A percentile compares a stretch with the other conserved stretches of the same genome.
These are phyloP conservation scores for Poecilia gillii DNA, from an alignment of 2,797 vertebrate species.

Conservation along the genomic window DNA sequence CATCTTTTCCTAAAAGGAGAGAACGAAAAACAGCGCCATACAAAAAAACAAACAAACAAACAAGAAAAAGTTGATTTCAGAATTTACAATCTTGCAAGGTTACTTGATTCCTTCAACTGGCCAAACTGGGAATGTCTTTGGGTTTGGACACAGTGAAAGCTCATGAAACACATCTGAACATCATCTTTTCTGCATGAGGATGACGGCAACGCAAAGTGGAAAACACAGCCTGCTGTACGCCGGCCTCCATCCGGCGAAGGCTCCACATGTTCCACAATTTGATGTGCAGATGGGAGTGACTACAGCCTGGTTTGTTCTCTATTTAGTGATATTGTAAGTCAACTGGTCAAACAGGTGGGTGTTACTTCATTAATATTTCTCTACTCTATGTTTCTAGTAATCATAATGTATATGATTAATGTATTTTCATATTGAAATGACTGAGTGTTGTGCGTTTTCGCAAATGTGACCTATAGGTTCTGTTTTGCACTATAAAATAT, in stretches of 20 bases:
- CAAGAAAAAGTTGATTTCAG: neutral
- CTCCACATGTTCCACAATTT: neutral
- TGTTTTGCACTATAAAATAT: neutral
- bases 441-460: neutral
- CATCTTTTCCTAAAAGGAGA: slow-evolving; percentile 79
- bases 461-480: neutral
- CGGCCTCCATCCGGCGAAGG: neutral
- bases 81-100: neutral
- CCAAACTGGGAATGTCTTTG: neutral
- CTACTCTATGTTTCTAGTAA: neutral
- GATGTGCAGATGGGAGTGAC: neutral
- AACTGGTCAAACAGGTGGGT: neutral
- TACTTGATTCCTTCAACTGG: neutral
- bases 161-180: neutral
- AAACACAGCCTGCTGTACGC: neutral
- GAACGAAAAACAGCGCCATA: neutral
- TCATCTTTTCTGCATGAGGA: neutral
- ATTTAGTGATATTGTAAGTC: neutral
- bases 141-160: neutral
- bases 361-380: neutral
- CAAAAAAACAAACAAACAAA: neutral
- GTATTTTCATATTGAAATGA: neutral
- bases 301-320: neutral
- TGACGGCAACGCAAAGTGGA: neutral
- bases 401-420: neutral